phyloP scores from a whole-genome alignment of 1,140 invertebrate species.

The Temnothorax curvispinosus region DNA sequence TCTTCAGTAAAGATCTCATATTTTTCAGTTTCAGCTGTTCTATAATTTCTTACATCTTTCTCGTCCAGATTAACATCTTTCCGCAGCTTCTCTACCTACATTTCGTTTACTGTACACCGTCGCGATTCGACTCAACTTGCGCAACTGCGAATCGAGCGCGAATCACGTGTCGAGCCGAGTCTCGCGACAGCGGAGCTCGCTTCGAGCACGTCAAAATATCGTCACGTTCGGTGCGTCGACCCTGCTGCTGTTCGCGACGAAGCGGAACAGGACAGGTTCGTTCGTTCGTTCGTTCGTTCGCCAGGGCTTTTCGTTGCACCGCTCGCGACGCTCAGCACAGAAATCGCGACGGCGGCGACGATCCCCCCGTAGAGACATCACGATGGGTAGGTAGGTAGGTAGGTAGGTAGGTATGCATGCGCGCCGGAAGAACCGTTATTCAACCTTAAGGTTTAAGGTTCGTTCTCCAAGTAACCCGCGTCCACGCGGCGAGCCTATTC shows the following conservation, averaged over 20 bases:
- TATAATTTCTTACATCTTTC: background rate
- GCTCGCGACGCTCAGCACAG: slow-evolving; percentile 59
- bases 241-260: slow-evolving; percentile 16
- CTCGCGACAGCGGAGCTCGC: slow-evolving; percentile 13
- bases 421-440: slow-evolving; percentile 79
- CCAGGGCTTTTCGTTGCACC: slow-evolving; percentile 62
- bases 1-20: background rate
- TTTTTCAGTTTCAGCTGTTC: background rate
- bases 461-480: slow-evolving; percentile 59
- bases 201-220: slow-evolving; percentile 53
- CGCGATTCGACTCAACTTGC: slow-evolving; percentile 17
- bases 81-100: background rate
- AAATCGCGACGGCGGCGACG: slow-evolving; percentile 74
- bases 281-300: slow-evolving; percentile 36
- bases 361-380: slow-evolving; percentile 63
- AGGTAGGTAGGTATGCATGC: slow-evolving; percentile 66
- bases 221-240: slow-evolving; percentile 57
- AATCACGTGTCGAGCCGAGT: slow-evolving; percentile 40
- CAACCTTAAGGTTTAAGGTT: slow-evolving; percentile 81
- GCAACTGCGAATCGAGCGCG: slow-evolving; percentile 23
- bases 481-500: slow-evolving; percentile 40
- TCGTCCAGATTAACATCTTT: background rate
- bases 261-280: slow-evolving; percentile 52
- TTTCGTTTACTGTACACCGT: slow-evolving; percentile 17
- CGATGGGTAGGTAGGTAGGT: slow-evolving; percentile 46